Conservation (phyloP, 2,113 vertebrate genomes). For the Ceuthmochares aereus region DNA sequence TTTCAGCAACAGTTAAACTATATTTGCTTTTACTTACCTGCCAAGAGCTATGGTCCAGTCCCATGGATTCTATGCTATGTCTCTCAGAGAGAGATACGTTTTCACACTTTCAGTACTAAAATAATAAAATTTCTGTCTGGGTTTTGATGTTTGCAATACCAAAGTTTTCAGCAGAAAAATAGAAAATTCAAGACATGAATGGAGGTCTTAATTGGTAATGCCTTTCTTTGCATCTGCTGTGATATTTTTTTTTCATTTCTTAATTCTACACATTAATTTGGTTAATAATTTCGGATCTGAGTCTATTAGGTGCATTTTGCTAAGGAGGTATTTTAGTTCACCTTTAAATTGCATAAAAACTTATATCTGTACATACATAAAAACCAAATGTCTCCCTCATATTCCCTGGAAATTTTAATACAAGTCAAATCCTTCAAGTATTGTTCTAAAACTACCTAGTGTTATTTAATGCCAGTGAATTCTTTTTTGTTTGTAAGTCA, state of each 20-base stretch:
- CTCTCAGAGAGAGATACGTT: not conserved
- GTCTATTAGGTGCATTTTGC: slow-evolving; percentile 61
- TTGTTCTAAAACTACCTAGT: slow-evolving; percentile 55
- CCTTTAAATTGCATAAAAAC: slow-evolving; percentile 34
- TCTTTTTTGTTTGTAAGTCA: slow-evolving; percentile 38
- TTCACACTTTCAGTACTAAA: not conserved
- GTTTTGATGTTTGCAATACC: not conserved
- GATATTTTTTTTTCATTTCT: not conserved
- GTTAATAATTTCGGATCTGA: slow-evolving; percentile 45
- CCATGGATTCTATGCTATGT: not conserved
- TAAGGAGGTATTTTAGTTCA: slow-evolving; percentile 26
- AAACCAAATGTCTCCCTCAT: slow-evolving; percentile 31
- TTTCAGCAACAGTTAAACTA: not conserved
- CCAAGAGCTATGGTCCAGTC: not conserved
- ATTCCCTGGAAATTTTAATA: slow-evolving; percentile 56
- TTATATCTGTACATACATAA: not conserved
- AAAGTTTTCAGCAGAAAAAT: not conserved
- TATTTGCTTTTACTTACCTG: slow-evolving; percentile 20
- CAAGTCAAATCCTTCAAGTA: slow-evolving; percentile 53
- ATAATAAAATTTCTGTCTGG: not conserved
- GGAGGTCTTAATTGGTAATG: not conserved
- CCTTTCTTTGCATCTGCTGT: not conserved
- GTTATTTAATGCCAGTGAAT: slow-evolving; percentile 53
- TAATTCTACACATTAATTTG: not conserved
- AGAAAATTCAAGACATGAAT: slow-evolving; percentile 16